Evolutionary conservation across 2,888 invertebrate genomes (phyloP).

Genomic region (Tenodera sinensis): DNA sequence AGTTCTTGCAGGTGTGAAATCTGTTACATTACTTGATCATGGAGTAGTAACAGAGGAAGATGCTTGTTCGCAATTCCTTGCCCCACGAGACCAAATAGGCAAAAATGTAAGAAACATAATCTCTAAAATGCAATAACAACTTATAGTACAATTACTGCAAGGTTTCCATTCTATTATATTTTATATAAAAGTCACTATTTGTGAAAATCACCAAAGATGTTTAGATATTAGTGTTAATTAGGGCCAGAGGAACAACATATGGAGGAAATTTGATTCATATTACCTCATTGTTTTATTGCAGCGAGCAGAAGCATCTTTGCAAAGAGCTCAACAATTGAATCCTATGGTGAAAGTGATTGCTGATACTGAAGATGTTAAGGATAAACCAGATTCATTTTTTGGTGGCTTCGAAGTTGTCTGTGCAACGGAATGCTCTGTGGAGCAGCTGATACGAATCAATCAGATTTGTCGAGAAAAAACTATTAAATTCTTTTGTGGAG

Average conservation of each 20-base stretch:
- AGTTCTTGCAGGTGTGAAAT: slow-evolving; percentile 87
- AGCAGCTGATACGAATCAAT: slow-evolving; percentile 71
- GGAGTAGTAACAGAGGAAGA: slow-evolving; percentile 68
- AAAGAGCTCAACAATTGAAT: slow-evolving; percentile 80
- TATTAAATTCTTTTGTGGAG: slow-evolving; percentile 83
- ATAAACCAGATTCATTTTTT: slow-evolving; percentile 70
- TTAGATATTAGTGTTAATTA: background rate
- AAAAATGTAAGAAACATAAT: slow-evolving; percentile 59
- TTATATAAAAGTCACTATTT: background rate
- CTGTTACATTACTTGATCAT: slow-evolving; percentile 80
- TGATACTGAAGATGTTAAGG: slow-evolving; percentile 59
- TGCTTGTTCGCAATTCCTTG: slow-evolving; percentile 78
- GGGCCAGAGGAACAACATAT: no score
- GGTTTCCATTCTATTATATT: no score
- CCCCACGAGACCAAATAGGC: slow-evolving; percentile 67
- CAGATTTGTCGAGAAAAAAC: slow-evolving; percentile 67
- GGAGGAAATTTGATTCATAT: background rate
- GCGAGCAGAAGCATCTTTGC: slow-evolving; percentile 79
- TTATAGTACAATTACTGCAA: no score
- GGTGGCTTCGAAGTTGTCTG: slow-evolving; percentile 76
- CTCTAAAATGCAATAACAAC: no score
- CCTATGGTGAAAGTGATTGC: slow-evolving; percentile 84
- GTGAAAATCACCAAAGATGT: background rate
- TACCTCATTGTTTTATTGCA: slow-evolving; percentile 41
- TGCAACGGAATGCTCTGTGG: slow-evolving; percentile 68